Percentiles rank a stretch among this genome's conserved stretches.
Conservation (phyloP, 1,140 invertebrate species). For the Planococcus citri region DNA sequence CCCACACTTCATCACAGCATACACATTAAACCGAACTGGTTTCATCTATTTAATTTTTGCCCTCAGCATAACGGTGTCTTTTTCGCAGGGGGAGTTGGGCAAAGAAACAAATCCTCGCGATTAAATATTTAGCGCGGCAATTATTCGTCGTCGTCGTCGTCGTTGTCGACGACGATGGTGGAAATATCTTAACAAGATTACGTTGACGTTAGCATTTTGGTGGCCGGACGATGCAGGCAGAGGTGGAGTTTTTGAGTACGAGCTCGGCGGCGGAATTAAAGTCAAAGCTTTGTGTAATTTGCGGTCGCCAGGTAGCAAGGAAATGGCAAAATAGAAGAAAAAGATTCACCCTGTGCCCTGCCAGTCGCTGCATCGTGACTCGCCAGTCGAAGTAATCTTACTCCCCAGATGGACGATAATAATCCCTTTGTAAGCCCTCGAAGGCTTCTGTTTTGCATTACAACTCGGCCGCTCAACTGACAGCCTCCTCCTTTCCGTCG, state of each 20-base stretch:
- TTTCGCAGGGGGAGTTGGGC: too few relatives aligned
- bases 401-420: slow-evolving; percentile 17
- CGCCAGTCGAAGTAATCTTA: neutral
- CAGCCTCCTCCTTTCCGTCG: too few relatives aligned
- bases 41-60: too few relatives aligned
- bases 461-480: neutral
- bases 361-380: neutral
- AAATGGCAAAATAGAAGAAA: neutral
- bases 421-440: slow-evolving; percentile 15
- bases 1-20: too few relatives aligned
- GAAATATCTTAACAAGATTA: neutral
- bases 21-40: too few relatives aligned
- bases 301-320: slow-evolving; percentile 11
- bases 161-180: neutral
- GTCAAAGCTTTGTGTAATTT: slow-evolving; percentile 20
- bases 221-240: neutral
- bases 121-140: too few relatives aligned
- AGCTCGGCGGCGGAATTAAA: slow-evolving; percentile 12
- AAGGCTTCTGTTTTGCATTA: slow-evolving; percentile 19
- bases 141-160: too few relatives aligned
- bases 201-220: neutral
- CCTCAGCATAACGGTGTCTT: too few relatives aligned
- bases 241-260: too few relatives aligned
- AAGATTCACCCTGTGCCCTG: neutral
- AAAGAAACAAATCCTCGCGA: too few relatives aligned